Evolutionary conservation across 2,888 invertebrate species (phyloP).

Genomic region (Spicauda simplicius): DNA sequence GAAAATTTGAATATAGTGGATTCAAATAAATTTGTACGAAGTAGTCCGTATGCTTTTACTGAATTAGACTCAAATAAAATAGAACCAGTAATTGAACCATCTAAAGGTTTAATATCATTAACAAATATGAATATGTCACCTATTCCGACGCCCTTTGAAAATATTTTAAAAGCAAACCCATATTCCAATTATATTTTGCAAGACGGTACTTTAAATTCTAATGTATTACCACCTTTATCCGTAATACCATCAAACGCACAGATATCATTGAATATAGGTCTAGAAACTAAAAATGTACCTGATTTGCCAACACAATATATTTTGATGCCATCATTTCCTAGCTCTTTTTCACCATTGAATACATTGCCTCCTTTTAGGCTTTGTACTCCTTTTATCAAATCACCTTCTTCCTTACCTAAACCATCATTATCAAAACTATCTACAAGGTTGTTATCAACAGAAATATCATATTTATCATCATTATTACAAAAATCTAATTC

Average conservation of each 20-base stretch:
- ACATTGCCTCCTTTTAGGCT: slow-evolving; percentile 23
- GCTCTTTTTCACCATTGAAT: not conserved
- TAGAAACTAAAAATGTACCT: not conserved
- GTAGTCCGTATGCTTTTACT: not conserved
- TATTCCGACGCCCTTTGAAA: not conserved
- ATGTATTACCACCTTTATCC: not conserved
- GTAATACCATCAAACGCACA: not conserved
- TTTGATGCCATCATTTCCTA: not conserved
- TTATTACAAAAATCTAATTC: not conserved
- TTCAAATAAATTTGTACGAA: not conserved
- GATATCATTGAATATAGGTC: not conserved
- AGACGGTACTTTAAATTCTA: not conserved
- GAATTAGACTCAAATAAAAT: not conserved
- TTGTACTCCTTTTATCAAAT: slow-evolving; percentile 11
- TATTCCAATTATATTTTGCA: not conserved
- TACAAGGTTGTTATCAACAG: not conserved
- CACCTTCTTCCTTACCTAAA: slow-evolving; percentile 21
- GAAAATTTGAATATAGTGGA: not conserved
- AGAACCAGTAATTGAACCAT: not conserved
- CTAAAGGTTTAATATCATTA: not conserved
- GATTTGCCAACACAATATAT: not conserved
- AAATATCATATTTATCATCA: not conserved
- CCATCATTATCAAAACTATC: not conserved
- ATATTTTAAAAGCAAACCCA: not conserved
- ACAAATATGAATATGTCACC: not conserved